Evolutionary conservation across 2,113 vertebrate species (phyloP).

Genomic region (Micromys minutus): DNA sequence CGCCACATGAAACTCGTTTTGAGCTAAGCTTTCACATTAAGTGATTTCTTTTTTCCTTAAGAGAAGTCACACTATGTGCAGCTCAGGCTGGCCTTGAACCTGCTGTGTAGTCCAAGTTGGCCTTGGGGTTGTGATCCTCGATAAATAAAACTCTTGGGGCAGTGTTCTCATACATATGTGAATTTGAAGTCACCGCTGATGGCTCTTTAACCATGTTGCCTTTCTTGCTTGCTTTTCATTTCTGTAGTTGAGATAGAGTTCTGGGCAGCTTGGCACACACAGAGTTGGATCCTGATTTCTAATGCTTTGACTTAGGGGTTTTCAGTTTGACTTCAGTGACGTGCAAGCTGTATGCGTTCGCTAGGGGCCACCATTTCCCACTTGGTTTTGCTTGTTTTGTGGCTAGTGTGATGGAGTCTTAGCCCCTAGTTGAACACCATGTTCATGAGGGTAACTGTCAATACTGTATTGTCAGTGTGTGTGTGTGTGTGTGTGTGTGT

Average conservation of each 20-base stretch:
- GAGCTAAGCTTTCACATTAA: constrained; percentile 2
- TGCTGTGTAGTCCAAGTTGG: neutral
- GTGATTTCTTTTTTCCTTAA: neutral
- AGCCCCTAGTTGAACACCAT: neutral
- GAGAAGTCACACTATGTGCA: neutral
- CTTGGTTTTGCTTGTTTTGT: neutral
- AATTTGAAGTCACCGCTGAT: neutral
- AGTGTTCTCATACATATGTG: neutral
- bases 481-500: neutral
- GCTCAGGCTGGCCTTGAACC: no score
- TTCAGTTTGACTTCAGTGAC: neutral
- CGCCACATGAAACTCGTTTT: neutral
- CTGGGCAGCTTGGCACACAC: neutral
- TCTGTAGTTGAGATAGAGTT: constrained; percentile 2
- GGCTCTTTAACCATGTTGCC: neutral
- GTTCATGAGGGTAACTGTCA: neutral
- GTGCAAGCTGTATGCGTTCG: neutral
- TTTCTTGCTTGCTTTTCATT: neutral
- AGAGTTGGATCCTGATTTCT: neutral
- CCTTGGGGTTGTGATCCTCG: neutral
- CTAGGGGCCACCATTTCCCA: neutral
- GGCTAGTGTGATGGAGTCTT: no score
- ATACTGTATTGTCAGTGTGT: neutral
- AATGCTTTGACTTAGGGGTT: neutral
- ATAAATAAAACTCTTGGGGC: neutral